Conservation (phyloP, 2,888 invertebrate species). For the Ctena decussata region DNA sequence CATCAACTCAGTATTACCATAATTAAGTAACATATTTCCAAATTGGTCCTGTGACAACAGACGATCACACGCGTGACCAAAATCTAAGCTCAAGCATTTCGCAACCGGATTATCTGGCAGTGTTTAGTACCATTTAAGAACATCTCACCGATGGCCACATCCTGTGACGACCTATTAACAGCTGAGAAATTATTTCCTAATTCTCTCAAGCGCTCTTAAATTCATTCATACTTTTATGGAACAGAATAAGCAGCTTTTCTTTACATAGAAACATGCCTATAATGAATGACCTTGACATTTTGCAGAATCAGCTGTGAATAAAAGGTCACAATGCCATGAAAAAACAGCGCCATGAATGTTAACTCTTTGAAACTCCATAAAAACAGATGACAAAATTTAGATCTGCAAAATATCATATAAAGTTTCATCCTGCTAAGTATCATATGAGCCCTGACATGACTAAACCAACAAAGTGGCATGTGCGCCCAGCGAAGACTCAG, state of each 20-base stretch:
- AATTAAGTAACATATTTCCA: constrained; percentile 1
- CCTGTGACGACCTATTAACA: background rate
- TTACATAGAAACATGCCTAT: no score
- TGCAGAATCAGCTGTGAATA: no score
- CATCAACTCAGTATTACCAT: background rate
- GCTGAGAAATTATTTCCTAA: background rate
- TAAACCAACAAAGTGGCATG: no score
- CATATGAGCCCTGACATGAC: no score
- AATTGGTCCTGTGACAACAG: background rate
- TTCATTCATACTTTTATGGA: background rate
- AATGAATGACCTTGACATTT: no score
- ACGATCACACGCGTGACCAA: background rate
- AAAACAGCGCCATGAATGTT: no score
- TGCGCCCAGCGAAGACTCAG: no score
- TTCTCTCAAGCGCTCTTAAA: background rate
- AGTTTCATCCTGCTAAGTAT: no score
- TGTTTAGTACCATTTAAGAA: background rate
- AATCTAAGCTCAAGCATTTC: background rate
- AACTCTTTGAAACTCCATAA: no score
- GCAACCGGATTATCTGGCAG: background rate
- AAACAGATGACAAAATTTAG: no score
- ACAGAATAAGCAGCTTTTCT: background rate
- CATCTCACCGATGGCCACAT: background rate
- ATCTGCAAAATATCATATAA: no score
- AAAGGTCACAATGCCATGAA: no score